Evolutionary conservation across 2,888 invertebrate species (phyloP), one percentile per base, ranked within the genome.

Genomic region (Byasa hedistus): DNA sequence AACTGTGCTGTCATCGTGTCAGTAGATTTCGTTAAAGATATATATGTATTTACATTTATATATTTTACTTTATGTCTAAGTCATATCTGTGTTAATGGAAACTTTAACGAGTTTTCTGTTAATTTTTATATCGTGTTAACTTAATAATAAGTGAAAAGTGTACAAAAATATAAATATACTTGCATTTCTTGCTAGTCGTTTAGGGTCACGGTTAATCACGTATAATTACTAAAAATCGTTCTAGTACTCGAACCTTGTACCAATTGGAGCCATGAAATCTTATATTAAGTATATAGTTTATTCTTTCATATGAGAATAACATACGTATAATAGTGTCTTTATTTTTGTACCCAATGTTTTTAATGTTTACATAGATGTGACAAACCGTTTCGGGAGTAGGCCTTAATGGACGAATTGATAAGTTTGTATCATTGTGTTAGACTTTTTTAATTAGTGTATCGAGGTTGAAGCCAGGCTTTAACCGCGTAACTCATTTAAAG

Each of bases 151-250:
- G 90, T 81, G 80, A 85, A 86, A 86, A 85, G 77, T 91, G 91
- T 91, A 91, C 90, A 90, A 90, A 89, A 84, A 81, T 82, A 85
- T 81, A 73, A 85, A 82, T 83, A 84, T 82, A 39, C 39, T 83
- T 89, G 89, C 89, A 90, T 91, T 91, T 91, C 87, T 85, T 79
- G 86, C 90, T 91, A 91, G 91, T 91, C 90, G 84, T 77, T 82
- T 89, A 88, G 89, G 86, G 86, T 89, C 91, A 89, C 87, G 81
- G 83, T 79, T 78, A 79, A 79, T 81, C 79, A 70, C 76, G 77
- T 79, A 75, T 76, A 76, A 78, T 80, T 39, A 73, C 77, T 76
- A 74, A 73, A n/a, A 70, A 73, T 76, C 79, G 79, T 60, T 67
- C 59, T 58, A 54, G 51, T 60, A 36, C 36, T 62, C 62, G 55